Evolutionary conservation across 1,140 invertebrate genomes (phyloP).

Genomic region (Drosophila pseudoobscura): DNA sequence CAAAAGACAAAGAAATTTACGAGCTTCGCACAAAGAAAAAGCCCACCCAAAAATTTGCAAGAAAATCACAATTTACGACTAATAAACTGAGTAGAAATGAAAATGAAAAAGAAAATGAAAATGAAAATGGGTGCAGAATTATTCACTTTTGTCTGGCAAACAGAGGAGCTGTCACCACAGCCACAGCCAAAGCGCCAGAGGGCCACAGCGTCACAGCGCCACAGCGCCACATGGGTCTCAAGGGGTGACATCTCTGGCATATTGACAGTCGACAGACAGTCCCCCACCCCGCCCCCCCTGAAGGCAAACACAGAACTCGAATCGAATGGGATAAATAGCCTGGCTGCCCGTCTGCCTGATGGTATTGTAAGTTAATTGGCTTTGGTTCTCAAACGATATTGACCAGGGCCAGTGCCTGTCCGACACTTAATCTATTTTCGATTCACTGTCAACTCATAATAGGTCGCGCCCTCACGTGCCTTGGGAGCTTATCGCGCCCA

Average conservation of each 20-base stretch:
- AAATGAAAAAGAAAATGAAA: constrained; percentile 30
- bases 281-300: too few species aligned
- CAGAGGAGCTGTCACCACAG: constrained; percentile 28
- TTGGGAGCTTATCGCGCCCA: constrained; percentile 35
- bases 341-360: not conserved
- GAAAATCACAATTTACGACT: constrained; percentile 47
- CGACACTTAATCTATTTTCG: constrained; percentile 44
- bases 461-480: constrained; percentile 43
- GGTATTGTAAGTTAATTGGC: constrained; percentile 35
- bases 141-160: constrained; percentile 28
- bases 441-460: constrained; percentile 34
- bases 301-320: constrained; percentile 17
- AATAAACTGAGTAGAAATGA: constrained; percentile 43
- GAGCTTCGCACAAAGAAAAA: constrained; percentile 34
- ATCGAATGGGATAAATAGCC: constrained; percentile 21
- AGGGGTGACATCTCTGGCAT: constrained; percentile 28
- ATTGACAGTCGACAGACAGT: constrained; percentile 24
- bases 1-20: constrained; percentile 33
- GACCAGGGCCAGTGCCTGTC: constrained; percentile 1
- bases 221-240: too few species aligned
- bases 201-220: too few species aligned
- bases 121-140: constrained; percentile 38
- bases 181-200: too few species aligned
- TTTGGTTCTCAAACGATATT: not conserved
- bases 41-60: constrained; percentile 14